These are phyloP conservation scores for Bursaphelenchus mucronatus DNA, from an alignment of 1,140 invertebrate species.

Conservation along the genomic window DNA sequence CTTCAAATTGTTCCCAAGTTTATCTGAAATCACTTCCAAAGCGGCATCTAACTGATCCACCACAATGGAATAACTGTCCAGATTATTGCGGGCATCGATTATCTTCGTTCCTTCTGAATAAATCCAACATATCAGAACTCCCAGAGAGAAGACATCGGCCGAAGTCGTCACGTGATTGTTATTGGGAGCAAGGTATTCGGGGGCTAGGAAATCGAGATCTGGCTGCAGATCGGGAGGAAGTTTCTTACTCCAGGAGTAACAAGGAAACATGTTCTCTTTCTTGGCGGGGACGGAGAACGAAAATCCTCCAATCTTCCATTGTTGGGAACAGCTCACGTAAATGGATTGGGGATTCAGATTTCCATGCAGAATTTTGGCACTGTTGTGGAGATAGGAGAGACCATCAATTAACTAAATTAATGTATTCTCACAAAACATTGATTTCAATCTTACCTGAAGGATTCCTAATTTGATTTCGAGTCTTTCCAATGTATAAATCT, in stretches of 20 bases:
- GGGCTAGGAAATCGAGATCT: slow-evolving; percentile 64
- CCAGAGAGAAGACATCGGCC: slow-evolving; percentile 65
- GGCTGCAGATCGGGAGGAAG: slow-evolving; percentile 64
- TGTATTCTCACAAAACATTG: background rate
- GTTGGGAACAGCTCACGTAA: slow-evolving; percentile 61
- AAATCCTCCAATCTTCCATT: slow-evolving; percentile 63
- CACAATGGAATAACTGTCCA: slow-evolving; percentile 62
- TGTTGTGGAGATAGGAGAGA: slow-evolving; percentile 62
- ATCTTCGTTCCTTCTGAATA: slow-evolving; percentile 62
- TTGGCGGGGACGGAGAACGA: slow-evolving; percentile 60
- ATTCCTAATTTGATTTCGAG: slow-evolving; percentile 47
- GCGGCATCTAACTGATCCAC: slow-evolving; percentile 60
- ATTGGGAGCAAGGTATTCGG: slow-evolving; percentile 60
- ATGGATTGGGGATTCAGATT: slow-evolving; percentile 63
- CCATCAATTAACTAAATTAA: slow-evolving; percentile 61
- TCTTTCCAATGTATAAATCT: slow-evolving; percentile 25
- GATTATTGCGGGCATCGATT: slow-evolving; percentile 62
- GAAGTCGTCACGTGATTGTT: slow-evolving; percentile 57
- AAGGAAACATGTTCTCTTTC: slow-evolving; percentile 60
- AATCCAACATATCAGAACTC: slow-evolving; percentile 64
- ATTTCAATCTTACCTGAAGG: slow-evolving; percentile 28
- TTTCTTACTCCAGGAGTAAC: slow-evolving; percentile 64
- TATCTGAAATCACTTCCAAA: slow-evolving; percentile 43
- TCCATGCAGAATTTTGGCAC: slow-evolving; percentile 62
- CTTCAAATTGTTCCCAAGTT: slow-evolving; percentile 51